Base-by-base conservation (phyloP, 2,888 invertebrate genomes). In the Agrochola lychnidis region DNA sequence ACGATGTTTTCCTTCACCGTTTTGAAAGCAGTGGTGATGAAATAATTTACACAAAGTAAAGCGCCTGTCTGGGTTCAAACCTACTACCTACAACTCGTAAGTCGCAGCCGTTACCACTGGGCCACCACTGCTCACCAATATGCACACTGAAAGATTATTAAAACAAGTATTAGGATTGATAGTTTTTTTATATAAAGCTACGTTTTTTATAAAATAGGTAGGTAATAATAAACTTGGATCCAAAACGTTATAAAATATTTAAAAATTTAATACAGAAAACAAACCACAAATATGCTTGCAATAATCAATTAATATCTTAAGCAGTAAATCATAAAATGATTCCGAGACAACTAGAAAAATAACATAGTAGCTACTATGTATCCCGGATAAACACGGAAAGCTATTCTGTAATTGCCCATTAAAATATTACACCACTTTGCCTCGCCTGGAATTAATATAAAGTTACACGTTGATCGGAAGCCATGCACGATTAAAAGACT, bases 401-500 rank as follows among this genome's bases (percentile, higher is more conserved):
- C 71, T 81, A 84, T 84, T 75, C 72, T 64, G 67, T 83, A 83
- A 84, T 83, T 83, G 83, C 81, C 84, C 48, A 77, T 84, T 83
- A 83, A 83, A 83, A 83, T 83, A 77, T 83, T 77, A 83, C 81
- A 83, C 81, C 83, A 84, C 81, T 84, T 77, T 75, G 72, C 81
- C 45, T 81, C 66, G 70, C 67, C 56, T 61, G 83, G 75, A 83
- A 83, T 84, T 84, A 84, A 83, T 83, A 84, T 81, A 81, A 84
- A 84, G 81, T 83, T 83, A 84, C 84, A 81, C 74, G 83, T 81
- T 84, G 84, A 84, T 84, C 81, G 77, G 83, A 83, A 83, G 81
- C 84, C 77, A 67, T 77, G 75, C 68, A 51, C n/a, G 19, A n/a
- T 36, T 14, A 5, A 5, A 22, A 53, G 56, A 70, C 7, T 16